Conservation (phyloP, 2,113 vertebrate species). For the Tautogolabrus adspersus region DNA sequence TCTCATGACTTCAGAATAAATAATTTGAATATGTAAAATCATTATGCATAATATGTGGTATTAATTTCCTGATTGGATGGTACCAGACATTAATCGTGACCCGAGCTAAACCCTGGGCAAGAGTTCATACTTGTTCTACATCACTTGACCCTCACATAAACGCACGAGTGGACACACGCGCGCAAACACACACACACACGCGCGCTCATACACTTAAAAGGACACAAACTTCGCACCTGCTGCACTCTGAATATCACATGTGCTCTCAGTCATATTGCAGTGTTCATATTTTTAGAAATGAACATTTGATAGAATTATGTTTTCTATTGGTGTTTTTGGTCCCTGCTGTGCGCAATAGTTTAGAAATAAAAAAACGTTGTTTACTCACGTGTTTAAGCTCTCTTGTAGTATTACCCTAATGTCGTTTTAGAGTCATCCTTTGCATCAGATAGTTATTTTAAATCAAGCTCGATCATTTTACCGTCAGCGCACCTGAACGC, state of each 20-base stretch:
- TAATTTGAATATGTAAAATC: background rate
- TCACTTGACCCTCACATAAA: slow-evolving; percentile 1
- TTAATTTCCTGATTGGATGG: background rate
- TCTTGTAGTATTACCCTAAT: slow-evolving; percentile 62
- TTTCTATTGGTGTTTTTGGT: background rate
- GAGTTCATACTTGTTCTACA: slow-evolving; percentile 12
- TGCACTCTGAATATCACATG: slow-evolving; percentile 33
- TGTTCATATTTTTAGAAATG: background rate
- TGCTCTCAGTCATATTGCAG: background rate
- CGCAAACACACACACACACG: background rate
- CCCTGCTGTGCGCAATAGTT: background rate
- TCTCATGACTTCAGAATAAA: background rate
- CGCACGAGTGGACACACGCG: background rate
- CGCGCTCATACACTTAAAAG: background rate
- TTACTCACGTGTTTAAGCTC: slow-evolving; percentile 8
- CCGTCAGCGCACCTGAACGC: background rate
- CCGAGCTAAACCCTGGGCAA: background rate
- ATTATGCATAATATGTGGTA: background rate
- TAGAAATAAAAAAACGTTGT: background rate
- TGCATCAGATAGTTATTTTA: slow-evolving; percentile 68
- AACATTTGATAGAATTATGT: background rate
- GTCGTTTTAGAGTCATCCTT: slow-evolving; percentile 63
- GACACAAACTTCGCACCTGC: slow-evolving; percentile 67
- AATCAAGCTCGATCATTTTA: slow-evolving; percentile 67
- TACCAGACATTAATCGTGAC: background rate